Percentiles rank a stretch among this genome's conserved stretches.
phyloP scores from a whole-genome alignment of 1,140 invertebrate species.

The Drosophila lini region DNA sequence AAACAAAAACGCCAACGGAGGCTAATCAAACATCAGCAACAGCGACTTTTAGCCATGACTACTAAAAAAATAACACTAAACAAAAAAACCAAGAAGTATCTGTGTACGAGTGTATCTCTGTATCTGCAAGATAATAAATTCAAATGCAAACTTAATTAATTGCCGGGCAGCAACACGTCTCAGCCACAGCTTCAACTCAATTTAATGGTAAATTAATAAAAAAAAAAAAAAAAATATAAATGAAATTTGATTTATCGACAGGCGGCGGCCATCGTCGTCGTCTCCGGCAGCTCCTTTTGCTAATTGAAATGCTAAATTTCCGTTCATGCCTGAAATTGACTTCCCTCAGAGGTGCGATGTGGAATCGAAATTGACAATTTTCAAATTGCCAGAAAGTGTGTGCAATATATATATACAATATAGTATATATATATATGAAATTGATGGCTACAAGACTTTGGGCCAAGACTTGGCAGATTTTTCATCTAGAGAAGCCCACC shows the following conservation, averaged over 20 bases:
- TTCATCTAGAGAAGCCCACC: slow-evolving; percentile 44
- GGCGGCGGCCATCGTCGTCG: neutral
- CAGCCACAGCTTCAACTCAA: slow-evolving; percentile 39
- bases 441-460: slow-evolving; percentile 72
- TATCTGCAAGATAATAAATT: slow-evolving; percentile 42
- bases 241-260: slow-evolving; percentile 3
- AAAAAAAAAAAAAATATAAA: slow-evolving; percentile 15
- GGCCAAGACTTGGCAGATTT: slow-evolving; percentile 58
- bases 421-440: slow-evolving; percentile 18
- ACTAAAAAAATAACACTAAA: neutral
- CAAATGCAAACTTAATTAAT: slow-evolving; percentile 71
- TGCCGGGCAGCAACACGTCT: slow-evolving; percentile 23
- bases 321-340: slow-evolving; percentile 83
- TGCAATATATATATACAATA: neutral
- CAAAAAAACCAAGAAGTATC: neutral
- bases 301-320: slow-evolving; percentile 84
- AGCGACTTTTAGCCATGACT: slow-evolving; percentile 36
- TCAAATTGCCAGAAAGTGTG: slow-evolving; percentile 36
- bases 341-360: slow-evolving; percentile 50
- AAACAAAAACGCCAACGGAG: slow-evolving; percentile 45
- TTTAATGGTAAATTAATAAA: slow-evolving; percentile 75
- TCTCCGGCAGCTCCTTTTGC: slow-evolving; percentile 33
- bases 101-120: slow-evolving; percentile 4
- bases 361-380: slow-evolving; percentile 74
- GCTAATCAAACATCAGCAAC: slow-evolving; percentile 61